A percentile compares a stretch with the other conserved stretches of the same genome.
These are phyloP conservation scores for Adineta ricciae DNA, from an alignment of 2,888 invertebrate species.

Conservation along the genomic window DNA sequence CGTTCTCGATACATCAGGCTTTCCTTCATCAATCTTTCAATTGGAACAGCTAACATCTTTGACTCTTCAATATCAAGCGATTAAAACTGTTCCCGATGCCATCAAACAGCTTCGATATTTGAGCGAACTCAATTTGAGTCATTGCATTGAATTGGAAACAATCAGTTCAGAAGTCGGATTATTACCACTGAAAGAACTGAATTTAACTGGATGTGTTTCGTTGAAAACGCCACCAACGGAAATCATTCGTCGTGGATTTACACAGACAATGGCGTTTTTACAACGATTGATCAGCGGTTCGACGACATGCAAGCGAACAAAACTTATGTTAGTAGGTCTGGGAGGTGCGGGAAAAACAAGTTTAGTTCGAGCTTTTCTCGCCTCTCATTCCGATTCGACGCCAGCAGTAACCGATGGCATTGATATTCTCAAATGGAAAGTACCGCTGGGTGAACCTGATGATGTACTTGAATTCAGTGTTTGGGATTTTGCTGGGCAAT, in stretches of 20 bases:
- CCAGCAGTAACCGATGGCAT: constrained; percentile 48
- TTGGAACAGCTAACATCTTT: constrained; percentile 36
- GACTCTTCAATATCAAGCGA: constrained; percentile 40
- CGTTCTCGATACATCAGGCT: not conserved
- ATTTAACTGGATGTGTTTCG: constrained; percentile 39
- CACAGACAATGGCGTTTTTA: constrained; percentile 43
- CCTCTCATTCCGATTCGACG: constrained; percentile 35
- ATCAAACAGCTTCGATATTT: constrained; percentile 39
- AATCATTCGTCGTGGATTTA: constrained; percentile 42
- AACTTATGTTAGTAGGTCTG: constrained; percentile 47
- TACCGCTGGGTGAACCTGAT: not conserved
- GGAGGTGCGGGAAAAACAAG: constrained; percentile 48
- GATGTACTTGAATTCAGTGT: constrained; percentile 25
- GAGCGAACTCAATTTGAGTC: constrained; percentile 37
- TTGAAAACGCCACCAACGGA: constrained; percentile 47
- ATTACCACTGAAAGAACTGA: constrained; percentile 23
- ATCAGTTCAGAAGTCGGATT: constrained; percentile 25
- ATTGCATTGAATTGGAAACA: constrained; percentile 40
- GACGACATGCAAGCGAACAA: constrained; percentile 43
- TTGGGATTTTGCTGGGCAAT: constrained; percentile 50
- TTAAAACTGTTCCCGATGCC: constrained; percentile 41
- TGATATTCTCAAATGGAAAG: constrained; percentile 45
- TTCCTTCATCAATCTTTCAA: constrained; percentile 21
- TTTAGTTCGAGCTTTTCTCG: constrained; percentile 36
- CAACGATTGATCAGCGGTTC: constrained; percentile 43